A percentile compares a stretch with the other conserved stretches of the same genome.
Conservation (phyloP, 2,797 vertebrate species). For the Paguma larvata region DNA sequence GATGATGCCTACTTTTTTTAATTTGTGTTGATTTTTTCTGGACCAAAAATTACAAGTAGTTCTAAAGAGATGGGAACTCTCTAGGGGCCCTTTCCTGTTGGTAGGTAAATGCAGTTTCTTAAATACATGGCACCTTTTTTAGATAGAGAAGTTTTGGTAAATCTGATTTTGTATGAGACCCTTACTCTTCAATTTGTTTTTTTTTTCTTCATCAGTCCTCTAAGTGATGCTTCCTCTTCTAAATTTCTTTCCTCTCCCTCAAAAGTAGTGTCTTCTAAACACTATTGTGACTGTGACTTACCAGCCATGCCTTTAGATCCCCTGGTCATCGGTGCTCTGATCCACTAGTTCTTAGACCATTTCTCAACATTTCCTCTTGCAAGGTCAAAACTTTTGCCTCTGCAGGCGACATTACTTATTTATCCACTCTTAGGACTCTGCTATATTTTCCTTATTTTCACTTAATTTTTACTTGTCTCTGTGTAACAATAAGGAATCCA, state of each 20-base stretch:
- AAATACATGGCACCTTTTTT: background rate
- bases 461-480: background rate
- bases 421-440: background rate
- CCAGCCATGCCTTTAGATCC: background rate
- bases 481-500: background rate
- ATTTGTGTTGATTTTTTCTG: background rate
- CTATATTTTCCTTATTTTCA: background rate
- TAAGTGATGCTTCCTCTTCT: background rate
- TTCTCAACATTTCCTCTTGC: background rate
- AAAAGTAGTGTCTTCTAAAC: background rate
- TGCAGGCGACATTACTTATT: background rate
- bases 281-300: background rate
- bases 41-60: background rate
- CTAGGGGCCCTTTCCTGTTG: background rate
- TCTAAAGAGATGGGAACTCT: background rate
- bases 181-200: background rate
- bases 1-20: background rate
- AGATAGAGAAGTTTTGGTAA: background rate
- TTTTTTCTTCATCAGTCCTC: background rate
- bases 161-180: background rate
- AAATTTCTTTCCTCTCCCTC: background rate
- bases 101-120: background rate
- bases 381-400: background rate
- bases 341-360: background rate
- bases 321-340: background rate